Base-by-base conservation (phyloP, 1,140 invertebrate species). In the Luehdorfia chinensis region DNA sequence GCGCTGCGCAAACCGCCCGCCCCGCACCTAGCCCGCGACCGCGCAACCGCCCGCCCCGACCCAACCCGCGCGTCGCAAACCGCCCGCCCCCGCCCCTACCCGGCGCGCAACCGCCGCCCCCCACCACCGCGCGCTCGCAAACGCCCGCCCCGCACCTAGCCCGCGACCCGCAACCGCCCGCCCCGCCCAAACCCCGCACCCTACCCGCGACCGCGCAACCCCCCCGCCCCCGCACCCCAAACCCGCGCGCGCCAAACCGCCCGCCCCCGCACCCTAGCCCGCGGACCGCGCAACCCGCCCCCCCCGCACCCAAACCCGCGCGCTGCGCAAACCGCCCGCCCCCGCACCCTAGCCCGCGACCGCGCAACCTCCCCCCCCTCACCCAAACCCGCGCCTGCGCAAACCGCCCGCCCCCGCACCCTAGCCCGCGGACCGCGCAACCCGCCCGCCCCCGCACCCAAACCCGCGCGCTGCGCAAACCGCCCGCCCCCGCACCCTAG, bases 221-320 rank as follows among this genome's bases (percentile, higher is more conserved):
- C 36, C 47, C 7, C 27, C 43, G 34, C 23, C 18, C 27, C 13
- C 36, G 19, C 19, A 15, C 21, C 33, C 11, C 15, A 12, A 16
- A 21, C 15, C 34, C 30, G 14, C 43, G 14, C 28, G 43, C 30
- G 19, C 32, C 6, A 11, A 23, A 11, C 39, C 1, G 14, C 30
- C 15, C 45, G 25, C 18, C 32, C 34, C 46, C 43, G 46, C 47
- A 50, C 19, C 28, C n/a, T n/a, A n/a, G n/a, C n/a, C n/a, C n/a
- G n/a, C n/a, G n/a, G n/a, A n/a, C n/a, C n/a, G n/a, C n/a, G n/a
- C n/a, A n/a, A n/a, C n/a, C n/a, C n/a, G n/a, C n/a, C n/a, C n/a
- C n/a, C n/a, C n/a, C n/a, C n/a, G n/a, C n/a, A n/a, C n/a, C n/a
- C n/a, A n/a, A n/a, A n/a, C n/a, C n/a, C n/a, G n/a, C n/a, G n/a